Conservation (phyloP, 2,888 invertebrate genomes). For the Lissocephala sabroskyi region DNA sequence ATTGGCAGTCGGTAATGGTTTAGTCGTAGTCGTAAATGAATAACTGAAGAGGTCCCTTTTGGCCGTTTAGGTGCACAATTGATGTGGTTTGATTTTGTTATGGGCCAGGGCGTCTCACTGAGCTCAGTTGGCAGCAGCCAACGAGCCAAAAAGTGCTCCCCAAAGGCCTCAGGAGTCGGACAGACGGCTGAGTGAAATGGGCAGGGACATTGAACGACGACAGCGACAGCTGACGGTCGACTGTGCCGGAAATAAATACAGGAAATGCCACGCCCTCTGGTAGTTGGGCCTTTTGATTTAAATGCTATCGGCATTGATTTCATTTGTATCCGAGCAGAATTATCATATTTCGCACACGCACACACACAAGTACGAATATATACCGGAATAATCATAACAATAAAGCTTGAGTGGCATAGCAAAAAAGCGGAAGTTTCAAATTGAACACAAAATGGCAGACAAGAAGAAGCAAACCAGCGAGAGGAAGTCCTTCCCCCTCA, state of each 20-base stretch:
- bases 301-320: conserved; percentile 63
- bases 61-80: conserved; percentile 63
- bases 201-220: conserved; percentile 43
- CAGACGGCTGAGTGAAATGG: not conserved
- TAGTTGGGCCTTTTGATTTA: conserved; percentile 43
- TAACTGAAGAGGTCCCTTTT: conserved; percentile 65
- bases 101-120: conserved; percentile 25
- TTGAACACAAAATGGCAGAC: conserved; percentile 45
- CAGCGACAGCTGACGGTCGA: conserved; percentile 26
- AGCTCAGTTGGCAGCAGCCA: conserved; percentile 5
- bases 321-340: conserved; percentile 57
- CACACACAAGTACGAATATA: not conserved
- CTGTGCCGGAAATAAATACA: conserved; percentile 46
- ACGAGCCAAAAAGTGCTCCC: conserved; percentile 35
- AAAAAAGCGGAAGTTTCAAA: conserved; percentile 48
- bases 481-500: too few relatives aligned
- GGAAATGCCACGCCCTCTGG: conserved; percentile 40
- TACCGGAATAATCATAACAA: conserved; percentile 3
- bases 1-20: conserved; percentile 27
- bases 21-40: conserved; percentile 40
- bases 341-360: conserved; percentile 40
- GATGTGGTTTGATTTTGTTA: conserved; percentile 65
- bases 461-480: too few relatives aligned
- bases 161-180: conserved; percentile 15
- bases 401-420: conserved; percentile 27